Evolutionary conservation across 2,797 vertebrate genomes (phyloP).

Genomic region (Alca torda): DNA sequence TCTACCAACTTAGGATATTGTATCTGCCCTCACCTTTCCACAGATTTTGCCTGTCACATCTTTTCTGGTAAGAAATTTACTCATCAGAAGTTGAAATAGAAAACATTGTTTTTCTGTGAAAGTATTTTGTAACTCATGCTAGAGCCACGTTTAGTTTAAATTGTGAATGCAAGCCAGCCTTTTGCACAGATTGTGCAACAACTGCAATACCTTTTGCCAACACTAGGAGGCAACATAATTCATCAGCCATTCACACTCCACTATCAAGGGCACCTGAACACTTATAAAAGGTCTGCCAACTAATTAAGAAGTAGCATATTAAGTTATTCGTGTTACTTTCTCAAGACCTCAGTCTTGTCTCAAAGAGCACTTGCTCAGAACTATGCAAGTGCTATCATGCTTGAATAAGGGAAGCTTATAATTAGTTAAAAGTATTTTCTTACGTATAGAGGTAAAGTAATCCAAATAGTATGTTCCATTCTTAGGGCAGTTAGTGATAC

Average conservation of each 20-base stretch:
- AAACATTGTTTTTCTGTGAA: neutral
- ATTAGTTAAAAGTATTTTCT: neutral
- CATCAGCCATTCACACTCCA: fast-evolving
- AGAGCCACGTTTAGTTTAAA: neutral
- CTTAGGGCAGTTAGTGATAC: neutral
- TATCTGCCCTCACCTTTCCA: neutral
- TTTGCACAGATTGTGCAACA: neutral
- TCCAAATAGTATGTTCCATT: neutral
- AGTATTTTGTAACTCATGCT: neutral
- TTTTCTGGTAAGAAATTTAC: neutral
- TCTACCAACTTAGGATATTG: neutral
- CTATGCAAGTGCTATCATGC: neutral
- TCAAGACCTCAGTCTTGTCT: neutral
- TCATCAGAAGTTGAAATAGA: neutral
- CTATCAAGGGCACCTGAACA: neutral
- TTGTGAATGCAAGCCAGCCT: neutral
- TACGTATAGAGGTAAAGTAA: neutral
- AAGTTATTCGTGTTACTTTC: neutral
- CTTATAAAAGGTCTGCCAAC: neutral
- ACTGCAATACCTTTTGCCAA: neutral
- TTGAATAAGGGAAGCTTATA: neutral
- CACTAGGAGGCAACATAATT: neutral
- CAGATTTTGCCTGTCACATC: neutral
- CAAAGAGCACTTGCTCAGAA: neutral
- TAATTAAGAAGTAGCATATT: neutral